Evolutionary conservation across 2,797 vertebrate species (phyloP).

Genomic region (Micrastur ruficollis): DNA sequence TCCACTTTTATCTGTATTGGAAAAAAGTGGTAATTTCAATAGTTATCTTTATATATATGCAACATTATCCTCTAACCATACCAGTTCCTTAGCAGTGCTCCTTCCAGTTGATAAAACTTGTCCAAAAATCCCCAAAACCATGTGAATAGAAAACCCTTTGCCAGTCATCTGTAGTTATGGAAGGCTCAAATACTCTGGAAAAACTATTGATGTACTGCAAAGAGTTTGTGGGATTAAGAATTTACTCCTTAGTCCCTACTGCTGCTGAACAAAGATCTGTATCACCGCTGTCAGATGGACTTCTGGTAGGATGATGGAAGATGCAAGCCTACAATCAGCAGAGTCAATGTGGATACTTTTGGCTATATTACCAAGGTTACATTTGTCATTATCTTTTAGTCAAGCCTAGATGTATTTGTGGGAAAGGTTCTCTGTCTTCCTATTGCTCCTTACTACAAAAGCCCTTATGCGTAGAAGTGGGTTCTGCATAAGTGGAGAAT

Average conservation of each 20-base stretch:
- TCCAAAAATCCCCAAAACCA: neutral
- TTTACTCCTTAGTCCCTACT: neutral
- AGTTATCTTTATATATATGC: neutral
- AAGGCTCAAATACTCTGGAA: neutral
- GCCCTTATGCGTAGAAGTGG: neutral
- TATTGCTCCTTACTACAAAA: neutral
- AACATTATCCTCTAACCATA: neutral
- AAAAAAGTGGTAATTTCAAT: neutral
- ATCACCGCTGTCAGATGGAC: neutral
- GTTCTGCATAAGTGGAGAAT: neutral
- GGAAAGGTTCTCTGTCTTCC: neutral
- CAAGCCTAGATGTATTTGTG: neutral
- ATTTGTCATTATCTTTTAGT: neutral
- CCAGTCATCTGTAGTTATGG: neutral
- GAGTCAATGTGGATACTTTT: neutral
- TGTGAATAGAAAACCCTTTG: neutral
- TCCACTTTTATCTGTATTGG: slow-evolving; percentile 83
- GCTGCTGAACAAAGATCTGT: neutral
- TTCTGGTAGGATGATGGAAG: neutral
- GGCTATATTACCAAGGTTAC: neutral
- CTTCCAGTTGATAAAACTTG: neutral
- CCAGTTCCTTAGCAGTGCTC: neutral
- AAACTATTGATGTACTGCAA: neutral
- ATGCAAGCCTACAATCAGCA: neutral
- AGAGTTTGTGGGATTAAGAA: neutral